Base-by-base conservation (phyloP, 1,140 invertebrate genomes). In the Spodoptera frugiperda region DNA sequence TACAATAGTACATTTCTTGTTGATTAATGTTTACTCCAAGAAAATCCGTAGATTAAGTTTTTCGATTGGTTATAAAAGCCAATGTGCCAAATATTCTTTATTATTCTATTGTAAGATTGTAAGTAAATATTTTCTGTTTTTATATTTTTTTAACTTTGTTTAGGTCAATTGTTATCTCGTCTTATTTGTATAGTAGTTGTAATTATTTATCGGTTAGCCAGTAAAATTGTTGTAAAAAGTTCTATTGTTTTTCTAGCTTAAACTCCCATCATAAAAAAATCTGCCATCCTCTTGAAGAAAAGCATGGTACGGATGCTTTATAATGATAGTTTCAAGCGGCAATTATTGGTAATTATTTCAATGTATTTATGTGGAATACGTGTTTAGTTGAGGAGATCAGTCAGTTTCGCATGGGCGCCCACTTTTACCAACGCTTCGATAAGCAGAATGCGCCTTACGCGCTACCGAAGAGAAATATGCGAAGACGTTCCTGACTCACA, bases 371-470 rank as follows among this genome's bases (percentile, higher is more conserved):
- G 59, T 72, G 39, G 57, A 55, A 71, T 57, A 73, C 33, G 68
- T 73, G 71, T 71, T 33, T 55, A 19, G 53, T 71, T 55, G 83
- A 83, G 87, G 86, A 87, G 82, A 85, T 84, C 82, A 83, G 77
- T 79, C 84, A 72, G 89, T 84, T 78, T 54, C 89, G 89, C 86
- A 80, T 83, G 83, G 89, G 71, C 74, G 88, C 78, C 2, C 78
- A 82, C 91, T 92, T 91, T 92, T 92, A 84, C 91, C 79, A 85
- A 89, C 90, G 89, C 87, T 91, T 88, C 84, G 88, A 83, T 91
- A 87, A 84, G 79, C 89, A 88, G 82, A 70, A 79, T 80, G 59
- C 68, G 57, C 61, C 54, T 61, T 72, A 44, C 67, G 46, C 67
- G 44, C 44, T 30, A 30, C 15, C 15, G 57, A 39, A 71, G 68